These are phyloP conservation scores for Rhagologus leucostigma DNA, from an alignment of 2,113 vertebrate genomes.

Conservation along the genomic window DNA sequence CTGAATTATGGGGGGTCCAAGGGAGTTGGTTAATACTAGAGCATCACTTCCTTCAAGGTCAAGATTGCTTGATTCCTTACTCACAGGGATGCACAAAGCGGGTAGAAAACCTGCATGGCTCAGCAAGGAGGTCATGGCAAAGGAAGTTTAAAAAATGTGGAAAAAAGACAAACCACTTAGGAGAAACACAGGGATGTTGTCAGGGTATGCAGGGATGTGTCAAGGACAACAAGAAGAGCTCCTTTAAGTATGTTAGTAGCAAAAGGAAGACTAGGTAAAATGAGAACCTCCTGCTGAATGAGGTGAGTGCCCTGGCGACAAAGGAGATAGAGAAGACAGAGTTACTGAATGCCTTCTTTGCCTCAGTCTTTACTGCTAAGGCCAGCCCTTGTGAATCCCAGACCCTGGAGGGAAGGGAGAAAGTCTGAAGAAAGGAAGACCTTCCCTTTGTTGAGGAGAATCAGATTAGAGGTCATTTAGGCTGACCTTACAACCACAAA, in stretches of 20 bases:
- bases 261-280: not conserved
- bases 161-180: not conserved
- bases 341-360: not conserved
- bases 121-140: not conserved
- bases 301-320: not conserved
- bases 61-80: not conserved
- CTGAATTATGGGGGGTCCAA: not conserved
- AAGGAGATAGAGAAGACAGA: not conserved
- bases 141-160: not conserved
- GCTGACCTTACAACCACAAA: not conserved
- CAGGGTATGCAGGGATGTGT: not conserved
- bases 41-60: not conserved
- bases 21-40: not conserved
- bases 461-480: not conserved
- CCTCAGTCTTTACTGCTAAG: not conserved
- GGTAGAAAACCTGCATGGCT: not conserved
- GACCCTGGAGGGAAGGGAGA: not conserved
- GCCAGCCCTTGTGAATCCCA: not conserved
- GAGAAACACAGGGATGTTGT: not conserved
- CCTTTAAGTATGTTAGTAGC: not conserved
- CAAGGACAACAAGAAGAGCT: not conserved
- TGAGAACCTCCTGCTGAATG: not conserved
- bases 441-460: not conserved
- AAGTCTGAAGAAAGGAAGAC: not conserved
- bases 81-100: not conserved